A percentile compares a stretch with the other conserved stretches of the same genome.
These are phyloP conservation scores for Oceanites oceanicus DNA, from an alignment of 2,113 vertebrate genomes.

Conservation along the genomic window DNA sequence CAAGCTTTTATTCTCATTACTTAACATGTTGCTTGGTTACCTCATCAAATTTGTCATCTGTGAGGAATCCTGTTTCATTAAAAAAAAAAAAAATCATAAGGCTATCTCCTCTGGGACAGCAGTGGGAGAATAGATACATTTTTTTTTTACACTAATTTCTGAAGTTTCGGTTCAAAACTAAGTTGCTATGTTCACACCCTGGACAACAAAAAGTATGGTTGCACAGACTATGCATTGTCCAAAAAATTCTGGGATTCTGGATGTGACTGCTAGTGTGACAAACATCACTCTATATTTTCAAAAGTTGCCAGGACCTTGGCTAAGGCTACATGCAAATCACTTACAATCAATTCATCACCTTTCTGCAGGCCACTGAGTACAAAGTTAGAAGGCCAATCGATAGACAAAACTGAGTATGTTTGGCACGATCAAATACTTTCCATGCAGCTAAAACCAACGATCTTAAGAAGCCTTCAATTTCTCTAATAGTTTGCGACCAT, in stretches of 20 bases:
- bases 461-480: neutral
- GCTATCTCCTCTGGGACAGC: neutral
- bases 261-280: neutral
- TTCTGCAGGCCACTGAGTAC: neutral
- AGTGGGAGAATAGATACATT: neutral
- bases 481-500: neutral
- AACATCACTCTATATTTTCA: neutral
- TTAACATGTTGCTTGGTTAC: slow-evolving; percentile 55
- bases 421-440: fast-evolving
- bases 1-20: slow-evolving; percentile 40
- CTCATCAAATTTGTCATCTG: slow-evolving; percentile 26
- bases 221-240: too few relatives aligned
- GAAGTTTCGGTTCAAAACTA: neutral
- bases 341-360: neutral
- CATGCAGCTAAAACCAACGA: fast-evolving
- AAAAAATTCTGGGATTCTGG: neutral
- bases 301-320: neutral
- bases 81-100: neutral
- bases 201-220: neutral
- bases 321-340: neutral
- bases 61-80: neutral
- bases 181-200: fast-evolving
- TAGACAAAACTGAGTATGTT: neutral
- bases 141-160: neutral
- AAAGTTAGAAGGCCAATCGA: neutral